phyloP scores from a whole-genome alignment of 2,888 invertebrate species.

The Pyrrhia umbra region DNA sequence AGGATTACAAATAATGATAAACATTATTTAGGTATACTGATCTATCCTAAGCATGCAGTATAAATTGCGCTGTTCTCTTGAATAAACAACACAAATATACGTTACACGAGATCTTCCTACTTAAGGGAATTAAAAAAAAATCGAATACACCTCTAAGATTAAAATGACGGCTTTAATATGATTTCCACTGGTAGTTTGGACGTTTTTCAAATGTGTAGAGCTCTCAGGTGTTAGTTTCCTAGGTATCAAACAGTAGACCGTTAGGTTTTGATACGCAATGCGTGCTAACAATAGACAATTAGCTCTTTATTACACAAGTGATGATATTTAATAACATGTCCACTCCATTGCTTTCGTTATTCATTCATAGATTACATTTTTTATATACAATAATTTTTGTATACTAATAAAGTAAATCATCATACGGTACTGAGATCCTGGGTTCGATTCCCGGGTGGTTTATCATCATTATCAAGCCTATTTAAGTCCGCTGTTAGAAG shows the following conservation, averaged over 20 bases:
- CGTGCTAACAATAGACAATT: slow-evolving; percentile 55
- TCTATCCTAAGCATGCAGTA: neutral
- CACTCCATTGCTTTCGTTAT: neutral
- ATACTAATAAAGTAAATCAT: neutral
- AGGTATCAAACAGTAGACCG: slow-evolving; percentile 5
- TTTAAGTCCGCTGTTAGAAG: no score
- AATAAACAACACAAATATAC: neutral
- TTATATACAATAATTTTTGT: neutral
- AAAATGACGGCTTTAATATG: no score
- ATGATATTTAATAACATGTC: slow-evolving; percentile 50
- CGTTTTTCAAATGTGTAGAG: neutral
- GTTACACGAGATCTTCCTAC: no score
- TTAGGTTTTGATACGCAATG: slow-evolving; percentile 17
- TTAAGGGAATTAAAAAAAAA: no score
- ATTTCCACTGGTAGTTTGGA: no score
- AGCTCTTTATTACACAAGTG: slow-evolving; percentile 30
- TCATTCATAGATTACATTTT: neutral
- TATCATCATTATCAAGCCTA: no score
- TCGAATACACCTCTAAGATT: no score
- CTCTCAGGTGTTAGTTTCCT: slow-evolving; percentile 1
- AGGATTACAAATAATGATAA: slow-evolving; percentile 11
- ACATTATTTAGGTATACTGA: slow-evolving; percentile 7
- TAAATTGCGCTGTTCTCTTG: neutral
- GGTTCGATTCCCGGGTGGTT: no score
- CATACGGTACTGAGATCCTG: neutral